A percentile compares a stretch with the other conserved stretches of the same genome.
Evolutionary conservation across 2,797 vertebrate genomes (phyloP).

Genomic region (Gila robusta): DNA sequence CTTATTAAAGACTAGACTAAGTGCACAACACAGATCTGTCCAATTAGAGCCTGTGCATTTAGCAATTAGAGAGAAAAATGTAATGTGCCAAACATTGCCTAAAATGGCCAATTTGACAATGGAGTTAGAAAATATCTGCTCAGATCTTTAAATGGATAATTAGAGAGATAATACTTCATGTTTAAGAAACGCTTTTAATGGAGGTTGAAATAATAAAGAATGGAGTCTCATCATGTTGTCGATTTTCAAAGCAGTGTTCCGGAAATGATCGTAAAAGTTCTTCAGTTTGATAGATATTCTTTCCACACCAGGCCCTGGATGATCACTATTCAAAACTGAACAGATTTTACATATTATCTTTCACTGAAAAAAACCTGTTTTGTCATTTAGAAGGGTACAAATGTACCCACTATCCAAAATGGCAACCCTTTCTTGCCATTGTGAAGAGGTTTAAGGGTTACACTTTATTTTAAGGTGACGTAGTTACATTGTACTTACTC

Average conservation of each 20-base stretch:
- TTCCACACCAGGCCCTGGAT: neutral
- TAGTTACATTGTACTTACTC: too few species aligned
- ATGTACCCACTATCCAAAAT: neutral
- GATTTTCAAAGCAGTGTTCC: constrained; percentile 7
- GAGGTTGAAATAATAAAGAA: constrained; percentile 28
- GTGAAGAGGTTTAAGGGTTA: neutral
- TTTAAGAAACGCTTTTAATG: constrained; percentile 22
- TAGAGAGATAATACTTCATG: constrained; percentile 42
- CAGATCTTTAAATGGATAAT: constrained; percentile 48
- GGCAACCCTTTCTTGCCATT: neutral
- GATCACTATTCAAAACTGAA: constrained; percentile 6
- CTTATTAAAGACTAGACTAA: constrained; percentile 61
- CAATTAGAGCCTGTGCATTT: constrained; percentile 62
- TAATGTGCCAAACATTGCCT: constrained; percentile 54
- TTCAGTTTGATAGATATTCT: constrained; percentile 5
- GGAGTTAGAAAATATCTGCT: constrained; percentile 39
- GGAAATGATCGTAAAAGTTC: neutral
- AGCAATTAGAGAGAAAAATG: constrained; percentile 61
- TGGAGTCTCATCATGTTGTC: constrained; percentile 3
- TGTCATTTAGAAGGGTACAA: neutral
- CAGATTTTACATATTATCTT: neutral
- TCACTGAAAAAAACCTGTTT: neutral
- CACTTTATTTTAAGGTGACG: too few species aligned
- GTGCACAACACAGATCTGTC: constrained; percentile 58
- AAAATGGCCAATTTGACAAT: constrained; percentile 54